Percentiles rank a stretch among this genome's conserved stretches.
These are phyloP conservation scores for Pangasius macronema DNA, from an alignment of 2,797 vertebrate species.

Conservation along the genomic window DNA sequence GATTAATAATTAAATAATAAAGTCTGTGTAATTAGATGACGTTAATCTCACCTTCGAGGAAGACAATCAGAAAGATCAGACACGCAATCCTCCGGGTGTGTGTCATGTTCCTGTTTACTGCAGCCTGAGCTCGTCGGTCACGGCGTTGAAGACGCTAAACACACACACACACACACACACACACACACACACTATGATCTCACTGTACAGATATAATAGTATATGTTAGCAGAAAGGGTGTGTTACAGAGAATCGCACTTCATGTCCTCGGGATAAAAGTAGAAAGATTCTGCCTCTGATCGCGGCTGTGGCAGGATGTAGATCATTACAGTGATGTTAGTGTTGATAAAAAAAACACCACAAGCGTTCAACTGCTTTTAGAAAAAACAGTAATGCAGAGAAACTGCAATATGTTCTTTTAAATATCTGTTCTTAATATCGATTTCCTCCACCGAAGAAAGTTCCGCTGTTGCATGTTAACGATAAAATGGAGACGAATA, in stretches of 20 bases:
- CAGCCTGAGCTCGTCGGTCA: not conserved
- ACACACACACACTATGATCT: not conserved
- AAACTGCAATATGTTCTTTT: not conserved
- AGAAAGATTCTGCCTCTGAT: not conserved
- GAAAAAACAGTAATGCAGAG: not conserved
- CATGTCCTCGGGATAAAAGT: not conserved
- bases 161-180: not conserved
- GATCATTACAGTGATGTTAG: not conserved
- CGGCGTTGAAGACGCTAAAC: not conserved
- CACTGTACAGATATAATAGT: not conserved
- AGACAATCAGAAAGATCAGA: not conserved
- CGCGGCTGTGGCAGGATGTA: not conserved
- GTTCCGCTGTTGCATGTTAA: not conserved
- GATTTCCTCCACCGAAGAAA: not conserved
- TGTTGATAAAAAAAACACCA: not conserved
- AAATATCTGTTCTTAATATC: not conserved
- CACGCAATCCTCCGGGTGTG: not conserved
- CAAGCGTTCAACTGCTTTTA: not conserved
- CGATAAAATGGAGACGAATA: not conserved
- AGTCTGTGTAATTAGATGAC: not conserved
- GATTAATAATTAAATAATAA: not conserved
- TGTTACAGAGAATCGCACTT: not conserved
- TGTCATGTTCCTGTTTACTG: conserved; percentile 26
- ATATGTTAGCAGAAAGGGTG: not conserved
- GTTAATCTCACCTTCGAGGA: conserved; percentile 31